phyloP scores from a whole-genome alignment of 53 echinoderm and acorn worm genomes.

The Patiria pectinifera region DNA sequence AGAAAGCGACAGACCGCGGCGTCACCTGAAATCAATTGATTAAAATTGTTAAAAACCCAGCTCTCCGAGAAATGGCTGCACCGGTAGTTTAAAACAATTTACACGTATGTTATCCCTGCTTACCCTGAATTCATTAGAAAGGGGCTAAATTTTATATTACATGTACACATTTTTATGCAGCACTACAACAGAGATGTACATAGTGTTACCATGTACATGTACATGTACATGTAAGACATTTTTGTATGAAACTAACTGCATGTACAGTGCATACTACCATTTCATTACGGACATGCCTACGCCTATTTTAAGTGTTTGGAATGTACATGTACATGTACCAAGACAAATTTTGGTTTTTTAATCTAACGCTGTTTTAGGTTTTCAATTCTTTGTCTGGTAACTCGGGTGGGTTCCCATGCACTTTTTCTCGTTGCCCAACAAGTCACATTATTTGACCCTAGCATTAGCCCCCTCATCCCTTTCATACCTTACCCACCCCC shows the following conservation, averaged over 20 bases:
- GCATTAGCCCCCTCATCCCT: slow-evolving; percentile 2
- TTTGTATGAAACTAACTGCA: too few species aligned
- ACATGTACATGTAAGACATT: not conserved
- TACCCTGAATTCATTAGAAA: too few species aligned
- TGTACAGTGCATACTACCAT: too few species aligned
- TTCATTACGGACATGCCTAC: too few species aligned
- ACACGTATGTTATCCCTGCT: too few species aligned
- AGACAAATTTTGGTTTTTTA: too few species aligned
- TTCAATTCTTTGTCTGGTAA: not conserved
- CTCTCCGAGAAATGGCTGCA: not conserved
- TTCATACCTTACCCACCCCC: slow-evolving; percentile 10
- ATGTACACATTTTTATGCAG: too few species aligned
- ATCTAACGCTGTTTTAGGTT: not conserved
- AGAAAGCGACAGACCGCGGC: not conserved
- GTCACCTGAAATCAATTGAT: not conserved
- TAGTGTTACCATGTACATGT: not conserved
- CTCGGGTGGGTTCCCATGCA: not conserved
- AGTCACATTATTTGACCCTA: not conserved
- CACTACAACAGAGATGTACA: not conserved
- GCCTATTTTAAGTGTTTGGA: too few species aligned
- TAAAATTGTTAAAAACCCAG: not conserved
- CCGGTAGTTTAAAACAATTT: too few species aligned
- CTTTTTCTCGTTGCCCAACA: not conserved
- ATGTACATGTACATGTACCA: too few species aligned
- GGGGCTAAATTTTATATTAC: too few species aligned